Percentiles rank a stretch among this genome's conserved stretches.
Evolutionary conservation across 2,113 vertebrate genomes (phyloP).

Genomic region (Cavia porcellus): DNA sequence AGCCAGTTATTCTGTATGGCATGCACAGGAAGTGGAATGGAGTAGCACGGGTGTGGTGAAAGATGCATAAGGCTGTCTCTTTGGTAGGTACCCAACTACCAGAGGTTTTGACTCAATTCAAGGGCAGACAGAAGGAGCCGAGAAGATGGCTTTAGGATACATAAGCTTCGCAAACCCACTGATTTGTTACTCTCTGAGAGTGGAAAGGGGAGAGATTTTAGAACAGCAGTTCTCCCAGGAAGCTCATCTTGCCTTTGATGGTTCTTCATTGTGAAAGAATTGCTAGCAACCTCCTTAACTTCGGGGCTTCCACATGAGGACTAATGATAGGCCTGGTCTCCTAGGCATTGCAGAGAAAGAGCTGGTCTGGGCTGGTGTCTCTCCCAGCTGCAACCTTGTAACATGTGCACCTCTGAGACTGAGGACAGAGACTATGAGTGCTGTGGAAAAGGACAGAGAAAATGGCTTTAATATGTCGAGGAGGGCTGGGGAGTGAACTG

Average conservation of each 20-base stretch:
- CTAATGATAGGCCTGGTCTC: background rate
- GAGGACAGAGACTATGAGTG: background rate
- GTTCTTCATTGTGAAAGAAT: slow-evolving; percentile 46
- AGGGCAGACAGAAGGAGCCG: background rate
- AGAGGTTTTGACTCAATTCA: background rate
- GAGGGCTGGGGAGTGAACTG: background rate
- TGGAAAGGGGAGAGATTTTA: background rate
- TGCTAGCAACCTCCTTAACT: background rate
- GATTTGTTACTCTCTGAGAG: background rate
- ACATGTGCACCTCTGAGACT: background rate
- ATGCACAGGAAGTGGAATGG: background rate
- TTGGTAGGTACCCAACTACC: background rate
- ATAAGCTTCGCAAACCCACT: background rate
- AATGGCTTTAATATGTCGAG: background rate
- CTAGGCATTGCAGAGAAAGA: background rate
- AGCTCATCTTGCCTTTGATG: background rate
- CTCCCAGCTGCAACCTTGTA: background rate
- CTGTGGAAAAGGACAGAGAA: background rate
- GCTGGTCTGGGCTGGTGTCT: background rate
- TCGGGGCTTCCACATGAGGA: background rate
- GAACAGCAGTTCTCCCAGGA: background rate
- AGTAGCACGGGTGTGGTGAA: too few species aligned
- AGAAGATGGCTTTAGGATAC: accelerated
- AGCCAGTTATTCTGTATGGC: background rate
- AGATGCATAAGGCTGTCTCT: background rate